phyloP scores from a whole-genome alignment of 2,888 invertebrate genomes.

The Eristalinus aeneus region DNA sequence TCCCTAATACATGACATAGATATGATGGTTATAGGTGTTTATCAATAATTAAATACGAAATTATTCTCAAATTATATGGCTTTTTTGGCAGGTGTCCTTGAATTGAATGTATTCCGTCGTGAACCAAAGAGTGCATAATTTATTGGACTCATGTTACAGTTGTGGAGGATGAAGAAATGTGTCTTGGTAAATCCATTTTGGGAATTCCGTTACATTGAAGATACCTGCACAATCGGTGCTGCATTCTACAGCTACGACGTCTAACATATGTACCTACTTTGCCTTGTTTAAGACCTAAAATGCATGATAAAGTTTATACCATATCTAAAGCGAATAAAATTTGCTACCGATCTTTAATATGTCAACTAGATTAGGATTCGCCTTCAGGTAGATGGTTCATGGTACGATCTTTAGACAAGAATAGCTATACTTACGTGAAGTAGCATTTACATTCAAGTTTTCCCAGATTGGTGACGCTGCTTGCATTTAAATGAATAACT shows the following conservation, averaged over 20 bases:
- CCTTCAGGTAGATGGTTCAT: no score
- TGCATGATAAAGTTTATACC: no score
- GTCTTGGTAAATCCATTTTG: not conserved
- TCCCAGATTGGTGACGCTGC: constrained; percentile 8
- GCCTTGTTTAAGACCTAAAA: no score
- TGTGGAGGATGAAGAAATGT: not conserved
- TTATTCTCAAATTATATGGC: not conserved
- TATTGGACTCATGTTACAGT: not conserved
- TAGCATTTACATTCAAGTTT: constrained; percentile 49
- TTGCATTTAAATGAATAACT: constrained; percentile 33
- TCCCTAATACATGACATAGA: not conserved
- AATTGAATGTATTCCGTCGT: not conserved
- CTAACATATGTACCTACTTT: no score
- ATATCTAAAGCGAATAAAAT: no score
- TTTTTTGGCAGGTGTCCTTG: not conserved
- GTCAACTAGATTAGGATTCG: no score
- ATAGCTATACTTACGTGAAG: not conserved
- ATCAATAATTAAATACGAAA: no score
- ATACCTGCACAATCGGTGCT: no score
- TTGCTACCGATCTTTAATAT: no score
- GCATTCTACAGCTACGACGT: no score
- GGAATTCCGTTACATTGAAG: not conserved
- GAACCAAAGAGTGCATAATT: not conserved
- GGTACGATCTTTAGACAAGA: not conserved
- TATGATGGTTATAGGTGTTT: not conserved